Base-by-base conservation (phyloP, 2,888 invertebrate species). In the Sarcophaga subvicina region DNA sequence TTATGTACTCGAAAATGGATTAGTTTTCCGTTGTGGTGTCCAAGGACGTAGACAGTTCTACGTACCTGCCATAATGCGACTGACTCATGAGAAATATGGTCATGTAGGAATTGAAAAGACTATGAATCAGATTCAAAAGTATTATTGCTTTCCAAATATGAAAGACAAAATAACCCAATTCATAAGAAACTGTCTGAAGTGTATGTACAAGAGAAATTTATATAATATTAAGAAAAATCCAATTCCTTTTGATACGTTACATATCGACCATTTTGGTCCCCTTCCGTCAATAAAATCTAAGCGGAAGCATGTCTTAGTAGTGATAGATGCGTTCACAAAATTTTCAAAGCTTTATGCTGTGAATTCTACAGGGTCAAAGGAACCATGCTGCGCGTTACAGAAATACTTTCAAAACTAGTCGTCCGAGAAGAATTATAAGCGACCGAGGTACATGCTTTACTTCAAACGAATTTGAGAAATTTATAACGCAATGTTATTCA, bases 41-140 rank as follows among this genome's bases (percentile, higher is more conserved):
- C 63, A 20, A 66, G 66, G 54, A 37, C 20, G 5, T 6, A 49
- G n/a, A 25, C 70, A 70, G 25, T 25, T 70, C 4, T 70, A 54
- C 12, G 70, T 70, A 12, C 22, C 22, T n/a, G 54, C 54, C 37
- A 17, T 70, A 4, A 70, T 70, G 54, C 8, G 22, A 4, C 20
- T 70, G 82, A 87, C 77, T 37, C 37, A 8, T 37, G 6, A 37
- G 37, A 37, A 8, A 8, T 37, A 37, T 37, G 37, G 37, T 37
- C 89, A 75, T 84, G 89, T 80, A 78, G 88, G 87, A 86, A 91
- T 88, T 54, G 91, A 91, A 10, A 87, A 90, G 25, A 91, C 91
- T 64, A n/a, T 20, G 20, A 70, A 22, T 17, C 49, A 70, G 45
- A 45, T 20, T 60, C 78, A 3, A 25, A 27, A 27, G 27, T 27